These are phyloP conservation scores for Neoitamus cyanurus DNA, from an alignment of 2,888 invertebrate genomes.

Conservation along the genomic window DNA sequence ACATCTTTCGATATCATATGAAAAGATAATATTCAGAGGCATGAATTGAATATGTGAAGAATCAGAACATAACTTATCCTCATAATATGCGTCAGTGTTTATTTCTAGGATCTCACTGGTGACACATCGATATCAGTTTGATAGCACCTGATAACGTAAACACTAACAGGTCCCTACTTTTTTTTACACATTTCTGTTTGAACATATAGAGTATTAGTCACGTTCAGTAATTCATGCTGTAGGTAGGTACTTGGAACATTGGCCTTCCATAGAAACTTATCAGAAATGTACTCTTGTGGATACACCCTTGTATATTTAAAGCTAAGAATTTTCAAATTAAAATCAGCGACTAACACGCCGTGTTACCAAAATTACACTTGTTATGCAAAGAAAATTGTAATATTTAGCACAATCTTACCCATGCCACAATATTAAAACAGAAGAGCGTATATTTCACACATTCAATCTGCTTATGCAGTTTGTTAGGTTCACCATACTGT, in stretches of 20 bases:
- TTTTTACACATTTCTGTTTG: background rate
- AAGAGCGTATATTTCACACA: constrained; percentile 85
- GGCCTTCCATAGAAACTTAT: background rate
- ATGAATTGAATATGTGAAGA: too few relatives aligned
- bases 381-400: background rate
- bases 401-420: constrained; percentile 72
- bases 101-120: background rate
- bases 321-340: background rate
- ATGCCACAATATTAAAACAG: constrained; percentile 82
- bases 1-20: too few relatives aligned
- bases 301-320: background rate
- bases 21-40: too few relatives aligned
- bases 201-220: background rate
- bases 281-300: background rate
- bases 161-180: background rate
- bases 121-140: background rate
- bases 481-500: constrained; percentile 56
- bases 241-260: background rate
- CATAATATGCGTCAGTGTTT: background rate
- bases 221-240: background rate
- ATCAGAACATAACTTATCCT: background rate
- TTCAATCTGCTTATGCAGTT: constrained; percentile 80
- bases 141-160: background rate
- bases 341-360: background rate
- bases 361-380: background rate